A percentile compares a stretch with the other conserved stretches of the same genome.
These are phyloP conservation scores for Pyrgilauda ruficollis DNA, from an alignment of 2,113 vertebrate species.

Conservation along the genomic window DNA sequence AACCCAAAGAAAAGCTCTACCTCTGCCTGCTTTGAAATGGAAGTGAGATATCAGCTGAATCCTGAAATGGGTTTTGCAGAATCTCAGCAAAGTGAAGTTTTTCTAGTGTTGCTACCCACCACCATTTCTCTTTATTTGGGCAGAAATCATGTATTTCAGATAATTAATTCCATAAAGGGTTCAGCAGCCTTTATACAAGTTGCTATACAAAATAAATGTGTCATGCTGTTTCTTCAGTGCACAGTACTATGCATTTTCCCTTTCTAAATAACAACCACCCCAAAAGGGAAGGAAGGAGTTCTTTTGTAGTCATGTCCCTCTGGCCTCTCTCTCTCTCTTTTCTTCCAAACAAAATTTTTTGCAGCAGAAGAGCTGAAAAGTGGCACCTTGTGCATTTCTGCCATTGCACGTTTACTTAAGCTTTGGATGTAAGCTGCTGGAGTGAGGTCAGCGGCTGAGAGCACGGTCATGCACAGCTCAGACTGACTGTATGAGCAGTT, in stretches of 20 bases:
- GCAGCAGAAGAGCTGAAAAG: not conserved
- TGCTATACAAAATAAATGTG: slow-evolving; percentile 4
- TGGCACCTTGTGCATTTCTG: not conserved
- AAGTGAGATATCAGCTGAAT: not conserved
- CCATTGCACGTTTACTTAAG: not conserved
- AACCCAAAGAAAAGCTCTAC: not conserved
- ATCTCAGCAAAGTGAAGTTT: not conserved
- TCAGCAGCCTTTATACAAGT: not conserved
- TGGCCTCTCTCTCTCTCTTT: not conserved
- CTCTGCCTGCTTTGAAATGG: not conserved
- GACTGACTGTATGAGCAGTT: not conserved
- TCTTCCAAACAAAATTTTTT: not conserved
- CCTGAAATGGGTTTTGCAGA: not conserved
- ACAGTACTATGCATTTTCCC: not conserved
- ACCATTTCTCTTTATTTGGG: not conserved
- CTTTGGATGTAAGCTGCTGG: not conserved
- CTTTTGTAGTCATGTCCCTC: not conserved
- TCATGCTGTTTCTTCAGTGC: slow-evolving; percentile 43
- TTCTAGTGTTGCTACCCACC: not conserved
- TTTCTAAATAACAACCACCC: slow-evolving; percentile 38
- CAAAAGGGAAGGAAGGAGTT: slow-evolving; percentile 33
- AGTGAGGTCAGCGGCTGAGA: not conserved
- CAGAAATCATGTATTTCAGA: not conserved
- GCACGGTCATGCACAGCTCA: not conserved
- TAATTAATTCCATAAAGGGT: not conserved